phyloP scores from a whole-genome alignment of 2,888 invertebrate genomes.

The Nesidiocoris tenuis region DNA sequence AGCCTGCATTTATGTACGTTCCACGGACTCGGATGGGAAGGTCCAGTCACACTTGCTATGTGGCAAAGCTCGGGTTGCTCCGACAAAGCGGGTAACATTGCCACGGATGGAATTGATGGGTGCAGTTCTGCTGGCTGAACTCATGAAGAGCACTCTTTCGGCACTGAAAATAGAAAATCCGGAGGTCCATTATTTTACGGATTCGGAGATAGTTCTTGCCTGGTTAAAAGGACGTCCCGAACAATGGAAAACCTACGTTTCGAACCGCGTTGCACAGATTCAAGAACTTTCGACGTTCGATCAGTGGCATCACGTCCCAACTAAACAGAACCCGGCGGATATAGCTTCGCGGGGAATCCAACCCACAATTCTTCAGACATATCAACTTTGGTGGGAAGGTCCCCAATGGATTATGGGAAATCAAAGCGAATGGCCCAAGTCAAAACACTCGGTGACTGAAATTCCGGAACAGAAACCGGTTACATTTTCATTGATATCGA shows the following conservation, averaged over 20 bases:
- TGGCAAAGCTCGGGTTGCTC: conserved; percentile 34
- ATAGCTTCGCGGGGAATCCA: conserved; percentile 3
- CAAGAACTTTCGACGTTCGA: not conserved
- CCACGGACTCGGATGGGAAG: not conserved
- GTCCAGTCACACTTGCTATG: not conserved
- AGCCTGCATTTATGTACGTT: conserved; percentile 12
- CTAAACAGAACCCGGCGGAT: conserved; percentile 21
- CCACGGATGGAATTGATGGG: conserved; percentile 31
- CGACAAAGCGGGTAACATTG: conserved; percentile 6
- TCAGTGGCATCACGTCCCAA: conserved; percentile 18
- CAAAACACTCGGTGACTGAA: no score
- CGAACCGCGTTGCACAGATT: conserved; percentile 2
- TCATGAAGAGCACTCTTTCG: not conserved
- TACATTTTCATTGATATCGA: no score
- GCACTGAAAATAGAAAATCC: not conserved
- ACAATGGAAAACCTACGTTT: conserved; percentile 24
- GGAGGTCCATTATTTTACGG: conserved; percentile 21
- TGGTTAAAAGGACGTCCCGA: conserved; percentile 19
- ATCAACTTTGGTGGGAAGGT: conserved; percentile 24
- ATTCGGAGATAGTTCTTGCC: conserved; percentile 26
- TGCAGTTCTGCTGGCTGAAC: not conserved
- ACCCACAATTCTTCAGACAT: not conserved
- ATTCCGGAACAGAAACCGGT: no score
- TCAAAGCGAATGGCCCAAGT: conserved; percentile 14
- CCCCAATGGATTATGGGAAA: not conserved